A percentile compares a stretch with the other conserved stretches of the same genome.
These are phyloP conservation scores for Nebria ingens DNA, from an alignment of 1,140 invertebrate species.

Conservation along the genomic window DNA sequence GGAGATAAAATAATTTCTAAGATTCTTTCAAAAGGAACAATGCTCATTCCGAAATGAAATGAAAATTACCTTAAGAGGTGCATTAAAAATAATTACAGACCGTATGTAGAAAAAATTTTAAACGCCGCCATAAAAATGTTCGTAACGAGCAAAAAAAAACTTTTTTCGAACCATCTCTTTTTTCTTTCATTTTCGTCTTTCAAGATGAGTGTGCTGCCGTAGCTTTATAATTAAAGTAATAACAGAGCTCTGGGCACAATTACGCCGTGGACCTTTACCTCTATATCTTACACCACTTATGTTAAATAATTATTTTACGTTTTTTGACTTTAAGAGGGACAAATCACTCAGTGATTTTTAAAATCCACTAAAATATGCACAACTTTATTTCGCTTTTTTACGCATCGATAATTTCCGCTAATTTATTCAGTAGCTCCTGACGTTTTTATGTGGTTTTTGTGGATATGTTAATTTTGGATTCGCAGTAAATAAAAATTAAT, in stretches of 20 bases:
- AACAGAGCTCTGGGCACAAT: slow-evolving; percentile 12
- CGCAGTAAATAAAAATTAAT: no score
- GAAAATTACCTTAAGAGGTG: slow-evolving; percentile 7
- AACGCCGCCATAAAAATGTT: slow-evolving; percentile 14
- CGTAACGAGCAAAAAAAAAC: slow-evolving; percentile 10
- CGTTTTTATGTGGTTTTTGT: no score
- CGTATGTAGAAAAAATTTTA: slow-evolving; percentile 12
- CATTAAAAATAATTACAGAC: slow-evolving; percentile 9
- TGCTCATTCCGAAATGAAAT: slow-evolving; percentile 5
- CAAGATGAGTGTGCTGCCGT: slow-evolving; percentile 8
- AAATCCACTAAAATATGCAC: no score
- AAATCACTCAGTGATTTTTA: no score
- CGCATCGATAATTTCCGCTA: no score
- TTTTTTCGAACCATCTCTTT: neutral
- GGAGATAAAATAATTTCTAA: no score
- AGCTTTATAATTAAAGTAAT: slow-evolving; percentile 19
- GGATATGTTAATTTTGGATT: no score
- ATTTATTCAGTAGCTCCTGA: no score
- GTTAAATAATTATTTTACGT: no score
- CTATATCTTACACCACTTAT: neutral
- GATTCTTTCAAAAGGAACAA: neutral
- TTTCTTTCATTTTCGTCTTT: no score
- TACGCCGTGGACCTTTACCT: neutral
- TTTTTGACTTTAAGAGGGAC: no score
- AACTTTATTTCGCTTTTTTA: no score